Conservation (phyloP, 2,888 invertebrate species). For the Chloroclysta siterata region DNA sequence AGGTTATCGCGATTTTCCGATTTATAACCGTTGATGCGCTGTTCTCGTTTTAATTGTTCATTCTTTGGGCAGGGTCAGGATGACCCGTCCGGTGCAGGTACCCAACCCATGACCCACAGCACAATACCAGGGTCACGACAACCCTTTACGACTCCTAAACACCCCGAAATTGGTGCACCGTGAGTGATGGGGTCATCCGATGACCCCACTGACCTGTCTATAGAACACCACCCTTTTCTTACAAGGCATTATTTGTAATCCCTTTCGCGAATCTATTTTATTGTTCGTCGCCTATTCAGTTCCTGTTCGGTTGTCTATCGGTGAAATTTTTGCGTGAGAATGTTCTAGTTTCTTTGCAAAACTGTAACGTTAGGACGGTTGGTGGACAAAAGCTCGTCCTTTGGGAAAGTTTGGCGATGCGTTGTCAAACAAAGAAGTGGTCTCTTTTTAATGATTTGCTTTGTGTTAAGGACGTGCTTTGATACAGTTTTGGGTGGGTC, state of each 20-base stretch:
- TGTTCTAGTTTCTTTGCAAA: constrained; percentile 82
- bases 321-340: constrained; percentile 84
- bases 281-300: constrained; percentile 72
- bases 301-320: constrained; percentile 69
- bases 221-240: constrained; percentile 78
- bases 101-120: constrained; percentile 74
- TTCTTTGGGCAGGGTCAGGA: constrained; percentile 68
- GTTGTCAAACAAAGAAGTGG: constrained; percentile 78
- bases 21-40: constrained; percentile 69
- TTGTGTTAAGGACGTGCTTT: constrained; percentile 68
- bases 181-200: constrained; percentile 83
- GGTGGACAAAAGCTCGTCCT: constrained; percentile 50
- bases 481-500: constrained; percentile 78
- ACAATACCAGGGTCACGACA: constrained; percentile 71
- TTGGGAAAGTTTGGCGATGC: constrained; percentile 68
- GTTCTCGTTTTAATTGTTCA: constrained; percentile 82
- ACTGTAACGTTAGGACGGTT: constrained; percentile 70
- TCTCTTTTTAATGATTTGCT: constrained; percentile 83
- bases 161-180: constrained; percentile 81
- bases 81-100: constrained; percentile 70
- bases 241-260: constrained; percentile 84
- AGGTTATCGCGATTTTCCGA: constrained; percentile 81
- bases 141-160: constrained; percentile 81
- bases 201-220: constrained; percentile 80
- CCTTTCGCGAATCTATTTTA: constrained; percentile 85